These are phyloP conservation scores for Trilocha varians DNA, from an alignment of 2,888 invertebrate species.

Conservation along the genomic window DNA sequence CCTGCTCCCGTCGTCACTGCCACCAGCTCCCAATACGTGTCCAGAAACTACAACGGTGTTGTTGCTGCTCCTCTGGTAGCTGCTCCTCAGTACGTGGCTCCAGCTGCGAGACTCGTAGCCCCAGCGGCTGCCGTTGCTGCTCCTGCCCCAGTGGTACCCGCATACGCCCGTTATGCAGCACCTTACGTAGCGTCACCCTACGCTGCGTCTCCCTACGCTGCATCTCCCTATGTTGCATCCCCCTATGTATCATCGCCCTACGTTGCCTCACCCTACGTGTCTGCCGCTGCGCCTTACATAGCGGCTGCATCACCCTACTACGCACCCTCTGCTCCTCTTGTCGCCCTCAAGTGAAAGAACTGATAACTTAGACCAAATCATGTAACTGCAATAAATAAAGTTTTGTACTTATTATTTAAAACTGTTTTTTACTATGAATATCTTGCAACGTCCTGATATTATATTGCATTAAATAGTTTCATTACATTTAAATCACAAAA, in stretches of 20 bases:
- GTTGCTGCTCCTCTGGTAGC: conserved; percentile 46
- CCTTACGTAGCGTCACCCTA: conserved; percentile 30
- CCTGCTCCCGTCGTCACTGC: conserved; percentile 46
- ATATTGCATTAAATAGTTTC: too few species aligned
- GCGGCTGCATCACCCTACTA: conserved; percentile 31
- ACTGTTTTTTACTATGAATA: too few species aligned
- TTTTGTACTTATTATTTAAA: conserved; percentile 9
- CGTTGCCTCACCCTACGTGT: conserved; percentile 16
- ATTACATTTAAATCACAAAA: conserved; percentile 4
- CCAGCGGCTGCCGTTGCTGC: conserved; percentile 25
- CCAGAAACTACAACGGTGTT: conserved; percentile 33
- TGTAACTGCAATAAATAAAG: conserved; percentile 12
- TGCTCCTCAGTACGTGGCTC: conserved; percentile 23
- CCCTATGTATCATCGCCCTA: too few species aligned
- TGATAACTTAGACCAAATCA: conserved; percentile 21
- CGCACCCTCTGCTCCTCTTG: conserved; percentile 44
- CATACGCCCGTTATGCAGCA: conserved; percentile 25
- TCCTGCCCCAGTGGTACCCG: conserved; percentile 35
- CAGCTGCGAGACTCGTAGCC: conserved; percentile 20
- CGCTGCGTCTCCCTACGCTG: conserved; percentile 13
- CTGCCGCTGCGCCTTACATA: conserved; percentile 16
- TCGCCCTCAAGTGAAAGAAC: conserved; percentile 40
- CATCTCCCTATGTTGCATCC: conserved; percentile 20
- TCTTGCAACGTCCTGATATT: too few species aligned
- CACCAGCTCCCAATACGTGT: conserved; percentile 36